Evolutionary conservation across 2,888 invertebrate species (phyloP), one percentile per base, ranked within the genome.

Genomic region (Drosophila parthenogenetica): DNA sequence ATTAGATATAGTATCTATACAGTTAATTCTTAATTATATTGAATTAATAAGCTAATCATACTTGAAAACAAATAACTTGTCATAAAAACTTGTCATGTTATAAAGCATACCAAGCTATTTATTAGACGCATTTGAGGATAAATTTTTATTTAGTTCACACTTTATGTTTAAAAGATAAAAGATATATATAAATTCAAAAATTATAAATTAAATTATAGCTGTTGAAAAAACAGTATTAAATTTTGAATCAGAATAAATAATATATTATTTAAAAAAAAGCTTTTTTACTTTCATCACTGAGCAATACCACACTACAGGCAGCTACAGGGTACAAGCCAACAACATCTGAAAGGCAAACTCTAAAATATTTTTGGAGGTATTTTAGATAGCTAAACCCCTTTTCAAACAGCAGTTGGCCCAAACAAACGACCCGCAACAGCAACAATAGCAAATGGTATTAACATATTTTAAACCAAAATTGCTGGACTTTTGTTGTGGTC

Each of bases 391-490:
- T 64, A 72, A 63, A 55, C 69, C 53, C 61, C 57, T 42, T 67
- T 17, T 35, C 37, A 16, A 43, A n/a, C 62, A 43, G 37, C 40
- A 69, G 42, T 48, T 43, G 51, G 55, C 57, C 19, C 35, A 43
- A 58, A 22, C 55, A 59, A 60, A 62, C 62, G 46, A 77, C 46
- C 69, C 67, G 59, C 58, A 64, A 57, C 59, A 65, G 58, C 64
- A 59, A 64, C 63, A 69, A 58, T 58, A 35, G 62, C 61, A 69
- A 79, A 63, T 79, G 77, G 77, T 79, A 74, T 85, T 81, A 81
- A 87, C 85, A 83, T 83, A 83, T 83, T 81, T 87, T 84, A 81
- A 87, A 69, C 81, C 87, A 37, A 87, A 81, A 81, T 86, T 80
- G 81, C 77, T 80, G 77, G 83, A 70, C 77, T 76, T 74, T 74